Percentiles rank a stretch among this genome's conserved stretches.
phyloP scores from a whole-genome alignment of 2,797 vertebrate genomes.

The Arctocebus calabarensis region DNA sequence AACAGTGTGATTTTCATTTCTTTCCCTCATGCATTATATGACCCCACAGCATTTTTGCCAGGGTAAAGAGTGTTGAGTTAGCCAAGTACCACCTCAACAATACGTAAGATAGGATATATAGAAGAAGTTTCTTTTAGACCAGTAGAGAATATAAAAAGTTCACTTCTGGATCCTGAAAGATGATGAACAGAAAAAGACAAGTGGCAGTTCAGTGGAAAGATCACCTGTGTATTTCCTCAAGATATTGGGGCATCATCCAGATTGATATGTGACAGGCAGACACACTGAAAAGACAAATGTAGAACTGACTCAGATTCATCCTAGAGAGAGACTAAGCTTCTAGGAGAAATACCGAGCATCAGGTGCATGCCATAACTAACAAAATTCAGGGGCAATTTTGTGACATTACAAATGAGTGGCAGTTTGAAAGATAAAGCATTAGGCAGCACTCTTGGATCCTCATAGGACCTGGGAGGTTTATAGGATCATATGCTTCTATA shows the following conservation, averaged over 20 bases:
- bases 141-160: background rate
- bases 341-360: background rate
- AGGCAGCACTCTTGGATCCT: background rate
- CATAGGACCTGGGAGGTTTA: background rate
- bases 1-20: background rate
- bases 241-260: accelerated
- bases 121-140: background rate
- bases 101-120: background rate
- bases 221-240: background rate
- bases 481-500: background rate
- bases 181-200: background rate
- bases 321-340: background rate
- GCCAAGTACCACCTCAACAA: background rate
- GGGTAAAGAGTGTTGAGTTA: background rate
- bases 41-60: background rate
- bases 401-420: background rate
- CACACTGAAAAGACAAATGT: background rate
- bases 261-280: background rate
- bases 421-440: background rate
- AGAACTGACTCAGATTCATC: background rate
- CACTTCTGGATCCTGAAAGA: background rate
- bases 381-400: background rate
- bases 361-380: background rate
- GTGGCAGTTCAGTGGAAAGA: no score
- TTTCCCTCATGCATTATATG: background rate